phyloP scores from a whole-genome alignment of 2,113 vertebrate genomes.

The Muntiacus reevesi region DNA sequence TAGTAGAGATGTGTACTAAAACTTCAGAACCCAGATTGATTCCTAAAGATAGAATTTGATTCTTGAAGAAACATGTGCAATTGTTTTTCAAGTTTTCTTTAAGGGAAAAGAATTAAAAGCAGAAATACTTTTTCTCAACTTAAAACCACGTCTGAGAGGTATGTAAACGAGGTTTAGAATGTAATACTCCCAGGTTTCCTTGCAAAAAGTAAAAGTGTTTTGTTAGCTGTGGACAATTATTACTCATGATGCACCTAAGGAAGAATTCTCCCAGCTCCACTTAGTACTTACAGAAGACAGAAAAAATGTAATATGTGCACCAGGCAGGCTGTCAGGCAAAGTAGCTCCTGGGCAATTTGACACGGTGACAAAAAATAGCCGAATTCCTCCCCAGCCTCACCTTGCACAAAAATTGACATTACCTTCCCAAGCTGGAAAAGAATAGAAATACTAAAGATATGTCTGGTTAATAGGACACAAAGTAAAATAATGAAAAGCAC shows the following conservation, averaged over 20 bases:
- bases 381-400: constrained; percentile 2
- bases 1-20: neutral
- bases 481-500: constrained; percentile 74
- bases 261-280: neutral
- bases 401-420: neutral
- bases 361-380: constrained; percentile 19
- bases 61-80: neutral
- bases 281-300: neutral
- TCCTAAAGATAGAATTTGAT: neutral
- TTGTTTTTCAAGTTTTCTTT: neutral
- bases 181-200: neutral
- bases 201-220: neutral
- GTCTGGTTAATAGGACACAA: constrained; percentile 67
- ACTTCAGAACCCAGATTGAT: constrained; percentile 4
- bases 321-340: neutral
- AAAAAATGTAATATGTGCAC: neutral
- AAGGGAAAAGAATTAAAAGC: neutral
- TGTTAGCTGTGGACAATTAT: neutral
- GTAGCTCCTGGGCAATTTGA: neutral
- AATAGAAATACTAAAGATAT: constrained; percentile 71
- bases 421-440: constrained; percentile 27
- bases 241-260: neutral
- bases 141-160: neutral
- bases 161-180: neutral
- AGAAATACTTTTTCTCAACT: constrained; percentile 4